phyloP scores from a whole-genome alignment of 2,113 vertebrate genomes.

The Tiliqua scincoides region DNA sequence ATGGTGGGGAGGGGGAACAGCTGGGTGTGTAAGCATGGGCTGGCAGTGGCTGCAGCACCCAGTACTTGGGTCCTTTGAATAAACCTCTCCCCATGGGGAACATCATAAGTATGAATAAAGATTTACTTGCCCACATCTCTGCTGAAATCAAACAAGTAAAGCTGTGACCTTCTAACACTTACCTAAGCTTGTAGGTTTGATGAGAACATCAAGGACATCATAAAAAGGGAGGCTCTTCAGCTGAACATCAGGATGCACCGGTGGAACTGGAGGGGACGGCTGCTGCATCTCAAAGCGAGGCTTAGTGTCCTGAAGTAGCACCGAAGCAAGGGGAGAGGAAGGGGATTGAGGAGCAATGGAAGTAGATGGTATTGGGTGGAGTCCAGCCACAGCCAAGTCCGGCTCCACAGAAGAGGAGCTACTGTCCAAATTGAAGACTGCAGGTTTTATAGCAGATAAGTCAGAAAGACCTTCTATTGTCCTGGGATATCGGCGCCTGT shows the following conservation, averaged over 20 bases:
- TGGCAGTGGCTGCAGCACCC: no score
- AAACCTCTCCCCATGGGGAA: background rate
- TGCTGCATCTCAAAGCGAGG: constrained; percentile 92
- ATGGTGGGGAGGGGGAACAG: no score
- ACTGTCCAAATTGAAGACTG: constrained; percentile 73
- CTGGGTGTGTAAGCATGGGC: no score
- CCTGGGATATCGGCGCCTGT: constrained; percentile 82
- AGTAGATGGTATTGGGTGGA: constrained; percentile 76
- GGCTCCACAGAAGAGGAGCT: constrained; percentile 71
- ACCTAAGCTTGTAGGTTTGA: constrained; percentile 97
- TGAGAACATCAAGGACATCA: constrained; percentile 93
- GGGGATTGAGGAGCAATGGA: constrained; percentile 75
- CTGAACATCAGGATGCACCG: constrained; percentile 95
- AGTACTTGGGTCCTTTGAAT: background rate
- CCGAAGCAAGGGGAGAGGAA: constrained; percentile 74
- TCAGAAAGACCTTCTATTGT: constrained; percentile 80
- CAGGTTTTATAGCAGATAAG: constrained; percentile 72
- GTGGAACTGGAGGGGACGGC: constrained; percentile 85
- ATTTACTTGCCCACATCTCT: background rate
- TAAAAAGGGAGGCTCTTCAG: constrained; percentile 95
- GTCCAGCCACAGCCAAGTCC: constrained; percentile 74
- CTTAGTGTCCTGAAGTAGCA: constrained; percentile 79
- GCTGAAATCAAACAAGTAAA: background rate
- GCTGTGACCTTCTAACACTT: constrained; percentile 55
- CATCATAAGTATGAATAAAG: background rate